Evolutionary conservation across 2,888 invertebrate genomes (phyloP), one percentile per base, ranked within the genome.

Genomic region (Argyresthia goedartella): DNA sequence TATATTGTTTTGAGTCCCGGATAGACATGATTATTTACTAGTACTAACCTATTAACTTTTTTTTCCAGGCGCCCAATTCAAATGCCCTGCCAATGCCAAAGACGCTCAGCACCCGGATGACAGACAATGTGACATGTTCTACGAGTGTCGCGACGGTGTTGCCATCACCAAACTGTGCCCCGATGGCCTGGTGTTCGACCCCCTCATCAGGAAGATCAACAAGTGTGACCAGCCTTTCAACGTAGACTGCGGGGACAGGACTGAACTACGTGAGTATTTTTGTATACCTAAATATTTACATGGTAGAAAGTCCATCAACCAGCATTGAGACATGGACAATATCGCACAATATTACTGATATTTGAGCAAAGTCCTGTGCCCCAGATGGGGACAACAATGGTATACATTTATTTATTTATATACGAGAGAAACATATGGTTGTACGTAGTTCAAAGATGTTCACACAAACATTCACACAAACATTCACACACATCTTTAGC

Each of bases 221-320:
- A 95, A 96, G 73, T 96, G 96, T 71, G 96, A 96, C 81, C 95
- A 95, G 71, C 93, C 95, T 69, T 96, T 95, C 90, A 95, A 95
- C 69, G 95, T 95, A 15, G 96, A 96, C 73, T 96, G 96, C 67
- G 95, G 93, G 51, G 95, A 95, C 72, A 91, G 96, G 71, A 90
- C 92, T 50, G 94, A 95, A 79, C 88, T 96, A 58, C 96, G 96
- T 96, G 89, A 93, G 95, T 91, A 8, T 13, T n/a, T 8, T 43
- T 43, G n/a, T 46, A 46, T 1, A n/a, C 39, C n/a, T 39, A 3
- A 39, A 6, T 39, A 39, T n/a, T 11, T 39, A 9, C 9, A 36
- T 36, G 36, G 36, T 9, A 36, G 36, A 36, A 36, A 9, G 9
- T 7, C 9, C 36, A n/a, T n/a, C n/a, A n/a, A n/a, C n/a, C n/a